A percentile compares a stretch with the other conserved stretches of the same genome.
Evolutionary conservation across 2,113 vertebrate species (phyloP).

Genomic region (Phalacrocorax carbo): DNA sequence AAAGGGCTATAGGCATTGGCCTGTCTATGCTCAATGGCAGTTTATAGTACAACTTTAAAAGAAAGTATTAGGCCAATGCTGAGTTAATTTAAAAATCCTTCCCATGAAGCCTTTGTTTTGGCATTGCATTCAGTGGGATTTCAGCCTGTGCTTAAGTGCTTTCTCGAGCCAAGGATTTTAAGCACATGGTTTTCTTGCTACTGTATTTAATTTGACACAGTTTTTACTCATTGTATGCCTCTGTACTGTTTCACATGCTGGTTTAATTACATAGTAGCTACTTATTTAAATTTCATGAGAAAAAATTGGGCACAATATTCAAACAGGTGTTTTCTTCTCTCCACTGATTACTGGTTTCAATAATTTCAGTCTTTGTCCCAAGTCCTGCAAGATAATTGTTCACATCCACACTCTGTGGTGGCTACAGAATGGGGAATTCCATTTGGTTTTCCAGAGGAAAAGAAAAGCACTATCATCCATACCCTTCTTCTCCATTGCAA

Average conservation of each 20-base stretch:
- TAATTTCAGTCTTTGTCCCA: slow-evolving; percentile 21
- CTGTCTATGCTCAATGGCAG: not conserved
- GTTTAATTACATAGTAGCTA: slow-evolving; percentile 54
- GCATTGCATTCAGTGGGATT: not conserved
- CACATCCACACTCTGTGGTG: not conserved
- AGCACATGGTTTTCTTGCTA: slow-evolving; percentile 12
- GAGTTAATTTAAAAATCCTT: slow-evolving; percentile 11
- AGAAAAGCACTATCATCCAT: not conserved
- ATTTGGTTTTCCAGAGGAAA: not conserved
- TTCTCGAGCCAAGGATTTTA: slow-evolving; percentile 10
- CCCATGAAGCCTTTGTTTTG: not conserved
- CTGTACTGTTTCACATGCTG: not conserved
- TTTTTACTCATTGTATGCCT: slow-evolving; percentile 40
- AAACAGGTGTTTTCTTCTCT: slow-evolving; percentile 41
- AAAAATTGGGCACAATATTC: slow-evolving; percentile 9
- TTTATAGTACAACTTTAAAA: not conserved
- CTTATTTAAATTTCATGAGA: slow-evolving; percentile 61
- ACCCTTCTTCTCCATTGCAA: not conserved
- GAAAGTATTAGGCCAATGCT: not conserved
- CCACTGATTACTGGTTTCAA: slow-evolving; percentile 54
- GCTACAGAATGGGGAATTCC: not conserved
- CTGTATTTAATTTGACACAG: slow-evolving; percentile 43
- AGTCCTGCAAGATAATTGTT: slow-evolving; percentile 15
- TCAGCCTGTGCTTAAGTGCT: not conserved
- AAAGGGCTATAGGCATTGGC: not conserved